phyloP scores from a whole-genome alignment of 2,113 vertebrate genomes.

The Girardinichthys multiradiatus region DNA sequence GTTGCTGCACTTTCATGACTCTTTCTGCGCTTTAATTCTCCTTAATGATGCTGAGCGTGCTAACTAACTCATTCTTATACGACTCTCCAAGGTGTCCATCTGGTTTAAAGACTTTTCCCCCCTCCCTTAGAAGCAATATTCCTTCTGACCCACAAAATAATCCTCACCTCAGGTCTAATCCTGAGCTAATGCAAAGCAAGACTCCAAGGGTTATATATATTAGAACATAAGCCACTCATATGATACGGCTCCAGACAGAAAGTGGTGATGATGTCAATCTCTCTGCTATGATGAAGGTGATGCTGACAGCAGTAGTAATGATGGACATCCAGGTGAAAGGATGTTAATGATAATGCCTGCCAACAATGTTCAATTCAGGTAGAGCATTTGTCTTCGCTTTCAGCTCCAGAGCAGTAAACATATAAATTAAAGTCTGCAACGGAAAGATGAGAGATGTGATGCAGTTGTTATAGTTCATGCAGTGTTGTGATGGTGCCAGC shows the following conservation, averaged over 20 bases:
- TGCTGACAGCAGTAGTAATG: constrained; percentile 14
- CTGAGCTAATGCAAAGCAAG: constrained; percentile 39
- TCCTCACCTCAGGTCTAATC: constrained; percentile 61
- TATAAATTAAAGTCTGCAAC: constrained; percentile 35
- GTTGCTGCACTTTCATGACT: constrained; percentile 44
- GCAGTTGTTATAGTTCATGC: constrained; percentile 41
- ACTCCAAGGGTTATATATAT: constrained; percentile 26
- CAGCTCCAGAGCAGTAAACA: constrained; percentile 24
- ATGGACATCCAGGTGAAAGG: constrained; percentile 35
- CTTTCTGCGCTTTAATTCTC: constrained; percentile 35
- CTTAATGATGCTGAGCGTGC: constrained; percentile 27
- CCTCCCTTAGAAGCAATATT: constrained; percentile 22
- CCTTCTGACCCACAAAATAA: constrained; percentile 49
- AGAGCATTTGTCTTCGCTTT: constrained; percentile 21
- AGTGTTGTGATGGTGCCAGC: constrained; percentile 26
- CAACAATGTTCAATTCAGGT: constrained; percentile 6
- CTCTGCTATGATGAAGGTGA: constrained; percentile 31
- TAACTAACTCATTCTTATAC: constrained; percentile 27
- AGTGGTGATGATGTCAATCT: constrained; percentile 37
- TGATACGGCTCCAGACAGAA: constrained; percentile 42
- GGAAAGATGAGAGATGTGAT: constrained; percentile 18
- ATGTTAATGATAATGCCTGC: constrained; percentile 21
- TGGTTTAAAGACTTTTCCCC: constrained; percentile 10
- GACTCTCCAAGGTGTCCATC: constrained; percentile 32
- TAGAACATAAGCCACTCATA: constrained; percentile 39